Conservation (phyloP, 2,888 invertebrate species). For the Scaptomyza caliginosa region DNA sequence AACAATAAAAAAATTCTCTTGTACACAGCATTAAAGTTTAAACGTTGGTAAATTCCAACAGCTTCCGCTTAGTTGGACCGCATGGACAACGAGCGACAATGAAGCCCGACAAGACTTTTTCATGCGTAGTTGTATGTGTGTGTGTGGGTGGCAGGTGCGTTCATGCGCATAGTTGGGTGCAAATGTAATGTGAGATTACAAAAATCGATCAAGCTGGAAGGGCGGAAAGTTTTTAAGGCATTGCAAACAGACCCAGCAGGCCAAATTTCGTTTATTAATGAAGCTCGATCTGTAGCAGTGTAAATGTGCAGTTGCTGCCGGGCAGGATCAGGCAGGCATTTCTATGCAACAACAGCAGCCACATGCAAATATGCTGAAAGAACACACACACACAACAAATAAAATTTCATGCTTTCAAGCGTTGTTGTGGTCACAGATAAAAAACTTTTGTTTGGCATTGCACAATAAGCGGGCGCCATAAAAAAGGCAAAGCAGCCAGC, state of each 20-base stretch:
- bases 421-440: slow-evolving; percentile 48
- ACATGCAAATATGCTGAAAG: slow-evolving; percentile 6
- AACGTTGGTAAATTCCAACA: slow-evolving; percentile 77
- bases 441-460: slow-evolving; percentile 33
- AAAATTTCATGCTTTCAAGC: slow-evolving; percentile 39
- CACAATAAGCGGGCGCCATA: slow-evolving; percentile 41
- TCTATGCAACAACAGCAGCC: not conserved
- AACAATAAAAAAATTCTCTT: slow-evolving; percentile 64
- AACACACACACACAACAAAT: slow-evolving; percentile 14
- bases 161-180: slow-evolving; percentile 35
- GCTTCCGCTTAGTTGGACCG: slow-evolving; percentile 73
- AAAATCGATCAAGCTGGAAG: slow-evolving; percentile 58
- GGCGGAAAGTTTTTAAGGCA: slow-evolving; percentile 7
- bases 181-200: slow-evolving; percentile 50
- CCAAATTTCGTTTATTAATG: slow-evolving; percentile 20
- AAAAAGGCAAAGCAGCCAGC: slow-evolving; percentile 48
- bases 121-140: slow-evolving; percentile 2
- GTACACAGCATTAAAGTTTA: slow-evolving; percentile 78
- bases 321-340: not conserved
- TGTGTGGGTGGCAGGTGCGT: slow-evolving; percentile 35
- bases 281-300: slow-evolving; percentile 9
- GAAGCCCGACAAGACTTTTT: slow-evolving; percentile 32
- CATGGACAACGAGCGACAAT: slow-evolving; percentile 37
- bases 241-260: not conserved
- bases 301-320: not conserved